These are phyloP conservation scores for Rotaria magnacalcarata DNA, from an alignment of 2,888 invertebrate species.

Conservation along the genomic window DNA sequence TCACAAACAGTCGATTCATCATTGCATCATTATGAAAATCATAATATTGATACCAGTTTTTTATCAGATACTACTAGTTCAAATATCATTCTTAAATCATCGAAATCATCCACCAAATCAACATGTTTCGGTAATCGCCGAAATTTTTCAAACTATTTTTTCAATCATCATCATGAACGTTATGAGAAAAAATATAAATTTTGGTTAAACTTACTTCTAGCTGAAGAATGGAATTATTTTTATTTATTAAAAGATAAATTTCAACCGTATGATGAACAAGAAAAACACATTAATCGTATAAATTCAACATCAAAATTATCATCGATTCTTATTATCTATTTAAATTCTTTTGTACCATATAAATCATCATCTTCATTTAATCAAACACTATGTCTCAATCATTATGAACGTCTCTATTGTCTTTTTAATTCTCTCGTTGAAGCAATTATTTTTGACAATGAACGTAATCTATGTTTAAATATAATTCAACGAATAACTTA, in stretches of 20 bases:
- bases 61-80: background rate
- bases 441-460: background rate
- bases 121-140: background rate
- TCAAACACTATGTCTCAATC: background rate
- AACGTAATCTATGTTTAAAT: background rate
- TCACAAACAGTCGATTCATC: background rate
- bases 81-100: background rate
- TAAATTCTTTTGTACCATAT: slow-evolving; percentile 6
- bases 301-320: background rate
- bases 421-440: background rate
- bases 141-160: background rate
- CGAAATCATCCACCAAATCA: background rate
- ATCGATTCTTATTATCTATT: background rate
- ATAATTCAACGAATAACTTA: background rate
- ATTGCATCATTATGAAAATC: background rate
- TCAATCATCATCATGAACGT: background rate
- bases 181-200: slow-evolving; percentile 26
- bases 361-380: background rate
- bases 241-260: slow-evolving; percentile 23
- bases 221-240: slow-evolving; percentile 33
- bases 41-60: background rate
- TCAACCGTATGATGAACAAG: slow-evolving; percentile 25
- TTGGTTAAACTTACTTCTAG: slow-evolving; percentile 3
- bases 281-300: slow-evolving; percentile 30
- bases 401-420: slow-evolving; percentile 30